A percentile compares a stretch with the other conserved stretches of the same genome.
These are phyloP conservation scores for Pangasius djambal DNA, from an alignment of 2,797 vertebrate species.

Conservation along the genomic window DNA sequence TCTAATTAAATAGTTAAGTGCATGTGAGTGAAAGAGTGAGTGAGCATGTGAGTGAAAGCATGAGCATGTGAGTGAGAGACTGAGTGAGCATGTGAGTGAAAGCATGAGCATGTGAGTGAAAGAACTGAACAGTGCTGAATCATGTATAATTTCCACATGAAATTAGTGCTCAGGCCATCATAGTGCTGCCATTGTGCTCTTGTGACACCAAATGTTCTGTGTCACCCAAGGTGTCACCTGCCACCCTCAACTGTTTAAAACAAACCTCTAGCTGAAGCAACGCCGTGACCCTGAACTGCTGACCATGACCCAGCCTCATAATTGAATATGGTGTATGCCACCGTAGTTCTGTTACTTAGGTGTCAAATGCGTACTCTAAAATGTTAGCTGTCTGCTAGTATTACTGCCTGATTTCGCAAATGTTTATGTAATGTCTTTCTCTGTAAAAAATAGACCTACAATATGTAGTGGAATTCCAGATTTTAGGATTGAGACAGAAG, in stretches of 20 bases:
- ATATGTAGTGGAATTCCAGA: background rate
- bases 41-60: background rate
- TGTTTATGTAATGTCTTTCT: background rate
- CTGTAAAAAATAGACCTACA: background rate
- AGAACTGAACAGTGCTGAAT: constrained; percentile 10
- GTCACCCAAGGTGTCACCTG: constrained; percentile 46
- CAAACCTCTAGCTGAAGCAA: constrained; percentile 27
- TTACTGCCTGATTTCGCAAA: constrained; percentile 4
- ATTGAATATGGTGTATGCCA: constrained; percentile 23
- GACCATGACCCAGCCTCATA: constrained; percentile 17
- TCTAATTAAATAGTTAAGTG: constrained; percentile 20
- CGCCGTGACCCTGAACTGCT: constrained; percentile 52
- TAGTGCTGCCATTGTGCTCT: constrained; percentile 46
- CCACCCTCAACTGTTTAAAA: constrained; percentile 45
- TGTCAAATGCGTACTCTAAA: constrained; percentile 5
- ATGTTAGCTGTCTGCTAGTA: constrained; percentile 18
- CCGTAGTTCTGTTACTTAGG: constrained; percentile 17
- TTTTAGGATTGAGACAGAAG: background rate
- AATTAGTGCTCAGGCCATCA: constrained; percentile 29
- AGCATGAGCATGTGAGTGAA: background rate
- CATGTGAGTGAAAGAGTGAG: background rate
- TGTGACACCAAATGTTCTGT: constrained; percentile 46
- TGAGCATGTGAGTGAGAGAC: background rate
- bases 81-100: background rate
- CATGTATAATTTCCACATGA: constrained; percentile 7